These are phyloP conservation scores for Sebastes elongatus DNA, from an alignment of 2,797 vertebrate genomes.

Conservation along the genomic window DNA sequence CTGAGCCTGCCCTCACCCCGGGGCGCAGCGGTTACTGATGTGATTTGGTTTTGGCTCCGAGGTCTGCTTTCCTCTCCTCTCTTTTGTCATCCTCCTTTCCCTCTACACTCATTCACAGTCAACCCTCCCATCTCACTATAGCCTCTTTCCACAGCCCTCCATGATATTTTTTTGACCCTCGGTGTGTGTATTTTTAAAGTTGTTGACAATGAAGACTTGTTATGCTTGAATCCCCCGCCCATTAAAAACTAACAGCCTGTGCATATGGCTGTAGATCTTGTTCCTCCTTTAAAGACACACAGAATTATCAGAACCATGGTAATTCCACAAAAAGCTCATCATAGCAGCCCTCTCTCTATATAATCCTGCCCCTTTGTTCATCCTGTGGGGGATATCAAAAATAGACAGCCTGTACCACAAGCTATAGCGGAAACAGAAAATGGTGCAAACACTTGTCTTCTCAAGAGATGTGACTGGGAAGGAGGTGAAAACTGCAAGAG, in stretches of 20 bases:
- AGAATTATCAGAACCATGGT: constrained; percentile 34
- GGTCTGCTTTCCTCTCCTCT: constrained; percentile 59
- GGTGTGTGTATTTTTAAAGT: constrained; percentile 1
- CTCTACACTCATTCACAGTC: constrained; percentile 41
- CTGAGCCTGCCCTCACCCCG: constrained; percentile 77
- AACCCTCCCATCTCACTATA: neutral
- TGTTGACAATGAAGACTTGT: constrained; percentile 19
- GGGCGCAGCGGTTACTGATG: constrained; percentile 80
- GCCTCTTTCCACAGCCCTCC: neutral
- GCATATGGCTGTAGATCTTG: constrained; percentile 3
- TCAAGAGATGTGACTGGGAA: constrained; percentile 41
- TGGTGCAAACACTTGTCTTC: constrained; percentile 46
- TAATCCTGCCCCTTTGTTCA: constrained; percentile 61
- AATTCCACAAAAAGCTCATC: constrained; percentile 59
- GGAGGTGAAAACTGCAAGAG: constrained; percentile 48
- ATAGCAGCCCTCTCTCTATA: constrained; percentile 35
- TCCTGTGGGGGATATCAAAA: constrained; percentile 66
- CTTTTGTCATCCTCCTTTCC: constrained; percentile 55
- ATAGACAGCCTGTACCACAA: constrained; percentile 51
- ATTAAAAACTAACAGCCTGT: constrained; percentile 6
- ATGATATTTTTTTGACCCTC: constrained; percentile 7
- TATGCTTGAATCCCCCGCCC: neutral
- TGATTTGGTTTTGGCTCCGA: constrained; percentile 81
- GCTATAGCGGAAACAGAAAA: constrained; percentile 51
- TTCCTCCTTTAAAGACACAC: constrained; percentile 20